Conservation (phyloP, 1,140 invertebrate genomes). For the Mycetomoellerius zeteki region DNA sequence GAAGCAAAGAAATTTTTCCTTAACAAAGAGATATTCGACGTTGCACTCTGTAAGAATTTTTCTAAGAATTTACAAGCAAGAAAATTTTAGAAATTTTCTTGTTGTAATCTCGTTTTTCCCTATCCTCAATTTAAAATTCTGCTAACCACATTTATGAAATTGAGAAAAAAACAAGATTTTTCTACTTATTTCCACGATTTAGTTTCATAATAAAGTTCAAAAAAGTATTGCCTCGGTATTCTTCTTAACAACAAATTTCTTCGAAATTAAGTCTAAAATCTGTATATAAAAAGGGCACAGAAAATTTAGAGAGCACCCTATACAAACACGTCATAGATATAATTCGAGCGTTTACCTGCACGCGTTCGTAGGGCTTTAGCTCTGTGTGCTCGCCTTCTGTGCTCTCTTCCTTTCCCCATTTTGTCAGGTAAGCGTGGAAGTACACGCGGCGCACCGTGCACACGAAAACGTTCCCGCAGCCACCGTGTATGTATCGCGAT, state of each 20-base stretch:
- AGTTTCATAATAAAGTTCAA: neutral
- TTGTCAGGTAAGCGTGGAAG: constrained; percentile 57
- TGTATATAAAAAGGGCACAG: too few relatives aligned
- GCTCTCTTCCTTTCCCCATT: constrained; percentile 56
- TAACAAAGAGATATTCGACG: neutral
- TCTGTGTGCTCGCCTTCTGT: constrained; percentile 16
- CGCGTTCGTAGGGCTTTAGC: constrained; percentile 14
- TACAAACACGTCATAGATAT: constrained; percentile 55
- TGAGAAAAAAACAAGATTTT: neutral
- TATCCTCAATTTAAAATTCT: neutral
- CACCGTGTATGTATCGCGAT: constrained; percentile 28
- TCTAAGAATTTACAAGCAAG: neutral
- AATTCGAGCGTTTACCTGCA: constrained; percentile 72
- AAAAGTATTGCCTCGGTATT: neutral
- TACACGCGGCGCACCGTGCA: constrained; percentile 4
- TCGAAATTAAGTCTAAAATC: neutral
- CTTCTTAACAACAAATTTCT: neutral
- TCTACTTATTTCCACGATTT: neutral
- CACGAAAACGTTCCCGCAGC: constrained; percentile 48
- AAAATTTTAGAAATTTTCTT: neutral
- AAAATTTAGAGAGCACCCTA: constrained; percentile 12
- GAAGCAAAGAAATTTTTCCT: neutral
- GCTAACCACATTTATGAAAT: neutral
- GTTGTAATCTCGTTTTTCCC: neutral
- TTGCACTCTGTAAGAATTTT: neutral